Evolutionary conservation across 2,797 vertebrate genomes (phyloP).

Genomic region (Channa striata): DNA sequence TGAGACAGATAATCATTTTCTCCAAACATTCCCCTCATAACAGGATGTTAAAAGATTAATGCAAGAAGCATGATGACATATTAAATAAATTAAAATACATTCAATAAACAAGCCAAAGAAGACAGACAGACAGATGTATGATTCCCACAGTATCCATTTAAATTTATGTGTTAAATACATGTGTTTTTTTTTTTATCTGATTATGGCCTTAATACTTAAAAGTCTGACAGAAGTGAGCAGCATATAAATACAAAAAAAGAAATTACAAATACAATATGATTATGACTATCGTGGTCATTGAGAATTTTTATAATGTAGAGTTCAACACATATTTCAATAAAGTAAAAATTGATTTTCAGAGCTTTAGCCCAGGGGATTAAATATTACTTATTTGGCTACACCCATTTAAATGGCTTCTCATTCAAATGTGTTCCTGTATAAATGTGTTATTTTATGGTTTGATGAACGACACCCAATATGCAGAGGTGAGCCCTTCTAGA

Average conservation of each 20-base stretch:
- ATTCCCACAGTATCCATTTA: neutral
- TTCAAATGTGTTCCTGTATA: conserved; percentile 53
- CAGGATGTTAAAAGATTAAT: conserved; percentile 36
- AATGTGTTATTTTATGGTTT: conserved; percentile 71
- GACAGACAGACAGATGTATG: neutral
- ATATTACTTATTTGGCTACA: conserved; percentile 40
- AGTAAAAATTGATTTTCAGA: conserved; percentile 42
- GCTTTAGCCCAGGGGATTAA: conserved; percentile 27
- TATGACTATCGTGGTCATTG: conserved; percentile 10
- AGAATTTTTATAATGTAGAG: conserved; percentile 27
- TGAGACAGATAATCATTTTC: conserved; percentile 10
- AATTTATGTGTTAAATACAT: too few species aligned
- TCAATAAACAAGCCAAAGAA: conserved; percentile 19
- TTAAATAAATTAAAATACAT: conserved; percentile 36
- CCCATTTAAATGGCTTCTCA: conserved; percentile 55
- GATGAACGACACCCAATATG: conserved; percentile 74
- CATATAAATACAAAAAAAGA: too few species aligned
- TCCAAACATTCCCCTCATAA: conserved; percentile 24
- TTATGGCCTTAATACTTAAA: too few species aligned
- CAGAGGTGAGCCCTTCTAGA: conserved; percentile 73
- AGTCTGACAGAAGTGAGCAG: too few species aligned
- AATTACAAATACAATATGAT: conserved; percentile 9
- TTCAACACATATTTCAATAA: conserved; percentile 56
- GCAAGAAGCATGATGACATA: neutral
- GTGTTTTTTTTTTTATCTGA: too few species aligned